Evolutionary conservation across 2,797 vertebrate species (phyloP).

Genomic region (Gallirallus australis): DNA sequence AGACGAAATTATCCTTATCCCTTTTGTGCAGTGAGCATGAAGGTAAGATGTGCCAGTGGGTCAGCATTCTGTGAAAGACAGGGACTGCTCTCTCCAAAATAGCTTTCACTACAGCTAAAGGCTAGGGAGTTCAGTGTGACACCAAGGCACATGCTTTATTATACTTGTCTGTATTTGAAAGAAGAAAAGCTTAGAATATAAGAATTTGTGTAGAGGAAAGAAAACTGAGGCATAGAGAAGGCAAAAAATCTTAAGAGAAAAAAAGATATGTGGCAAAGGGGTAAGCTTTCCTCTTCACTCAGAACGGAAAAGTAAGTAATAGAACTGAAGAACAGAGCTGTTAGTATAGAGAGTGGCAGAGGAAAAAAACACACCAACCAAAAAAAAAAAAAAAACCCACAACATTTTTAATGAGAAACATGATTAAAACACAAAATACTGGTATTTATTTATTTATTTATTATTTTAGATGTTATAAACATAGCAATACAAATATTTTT

Average conservation of each 20-base stretch:
- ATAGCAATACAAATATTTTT: background rate
- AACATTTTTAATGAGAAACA: rapidly evolving
- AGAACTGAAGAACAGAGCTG: background rate
- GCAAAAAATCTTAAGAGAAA: background rate
- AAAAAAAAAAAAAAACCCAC: background rate
- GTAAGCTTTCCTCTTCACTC: background rate
- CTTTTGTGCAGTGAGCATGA: background rate
- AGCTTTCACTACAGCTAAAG: background rate
- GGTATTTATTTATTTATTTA: background rate
- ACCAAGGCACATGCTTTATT: background rate
- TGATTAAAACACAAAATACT: background rate
- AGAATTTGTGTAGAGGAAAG: background rate
- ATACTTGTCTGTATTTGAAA: background rate
- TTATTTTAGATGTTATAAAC: background rate
- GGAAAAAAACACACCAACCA: background rate
- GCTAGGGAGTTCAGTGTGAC: background rate
- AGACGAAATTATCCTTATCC: background rate
- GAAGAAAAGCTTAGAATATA: background rate
- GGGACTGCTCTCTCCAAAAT: background rate
- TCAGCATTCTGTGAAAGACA: background rate
- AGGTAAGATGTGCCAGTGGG: background rate
- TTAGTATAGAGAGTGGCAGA: background rate
- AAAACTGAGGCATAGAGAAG: background rate
- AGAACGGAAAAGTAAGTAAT: background rate
- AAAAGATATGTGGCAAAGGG: background rate